phyloP scores from a whole-genome alignment of 64 coral and sea anemone species.

The Montipora efflorescens region DNA sequence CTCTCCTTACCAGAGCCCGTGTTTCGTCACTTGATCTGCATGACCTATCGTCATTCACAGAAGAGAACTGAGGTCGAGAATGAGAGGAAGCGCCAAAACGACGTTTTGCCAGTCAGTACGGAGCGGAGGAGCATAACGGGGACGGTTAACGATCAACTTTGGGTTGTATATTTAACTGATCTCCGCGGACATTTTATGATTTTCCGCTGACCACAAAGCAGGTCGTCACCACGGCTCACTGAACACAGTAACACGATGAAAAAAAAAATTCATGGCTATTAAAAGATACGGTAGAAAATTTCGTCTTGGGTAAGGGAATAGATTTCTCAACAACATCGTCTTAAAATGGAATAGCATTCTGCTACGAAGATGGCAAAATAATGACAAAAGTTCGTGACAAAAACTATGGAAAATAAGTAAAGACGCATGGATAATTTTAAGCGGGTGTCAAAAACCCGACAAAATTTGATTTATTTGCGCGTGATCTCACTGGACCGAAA shows the following conservation, averaged over 20 bases:
- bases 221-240: constrained; percentile 12
- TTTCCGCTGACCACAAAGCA: neutral
- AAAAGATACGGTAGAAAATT: too few species aligned
- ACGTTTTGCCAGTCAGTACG: too few species aligned
- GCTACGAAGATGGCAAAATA: neutral
- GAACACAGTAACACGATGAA: neutral
- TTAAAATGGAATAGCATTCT: neutral
- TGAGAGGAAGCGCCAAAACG: too few species aligned
- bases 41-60: too few species aligned
- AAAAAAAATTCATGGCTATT: neutral
- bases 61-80: too few species aligned
- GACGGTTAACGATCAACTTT: too few species aligned
- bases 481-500: constrained; percentile 44
- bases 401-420: neutral
- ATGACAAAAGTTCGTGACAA: neutral
- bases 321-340: neutral
- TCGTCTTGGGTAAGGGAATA: too few species aligned
- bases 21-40: too few species aligned
- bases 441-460: neutral
- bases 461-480: neutral
- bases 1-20: too few species aligned
- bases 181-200: neutral
- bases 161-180: too few species aligned
- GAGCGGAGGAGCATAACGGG: too few species aligned
- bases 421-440: constrained; percentile 31